Evolutionary conservation across 2,113 vertebrate genomes (phyloP).

Genomic region (Festucalex cinctus): DNA sequence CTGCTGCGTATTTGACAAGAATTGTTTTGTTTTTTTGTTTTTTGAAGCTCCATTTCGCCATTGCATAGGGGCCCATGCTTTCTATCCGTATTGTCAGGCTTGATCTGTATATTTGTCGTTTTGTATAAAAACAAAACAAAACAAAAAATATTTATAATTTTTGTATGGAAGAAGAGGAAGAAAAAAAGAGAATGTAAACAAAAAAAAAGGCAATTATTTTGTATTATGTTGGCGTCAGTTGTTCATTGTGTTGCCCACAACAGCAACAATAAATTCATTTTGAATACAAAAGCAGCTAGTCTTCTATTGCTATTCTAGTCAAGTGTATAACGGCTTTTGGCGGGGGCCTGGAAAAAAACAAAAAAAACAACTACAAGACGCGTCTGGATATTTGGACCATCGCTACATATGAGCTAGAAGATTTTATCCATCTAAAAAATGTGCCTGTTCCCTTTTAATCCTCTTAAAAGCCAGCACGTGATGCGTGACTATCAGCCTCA

Average conservation of each 20-base stretch:
- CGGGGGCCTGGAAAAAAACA: too few species aligned
- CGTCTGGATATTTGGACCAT: slow-evolving; percentile 6
- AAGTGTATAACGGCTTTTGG: slow-evolving; percentile 25
- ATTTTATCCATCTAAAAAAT: slow-evolving; percentile 22
- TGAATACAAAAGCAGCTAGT: slow-evolving; percentile 52
- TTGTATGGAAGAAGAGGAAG: slow-evolving; percentile 68
- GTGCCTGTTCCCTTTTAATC: slow-evolving; percentile 23
- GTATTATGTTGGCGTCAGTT: slow-evolving; percentile 72
- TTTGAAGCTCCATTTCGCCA: background rate
- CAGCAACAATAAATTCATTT: slow-evolving; percentile 74
- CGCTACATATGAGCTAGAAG: background rate
- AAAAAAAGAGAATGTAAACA: slow-evolving; percentile 29
- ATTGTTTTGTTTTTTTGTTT: background rate
- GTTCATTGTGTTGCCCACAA: slow-evolving; percentile 70
- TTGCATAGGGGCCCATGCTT: slow-evolving; percentile 26
- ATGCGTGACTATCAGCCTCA: background rate
- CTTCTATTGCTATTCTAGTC: slow-evolving; percentile 42
- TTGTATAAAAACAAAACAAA: slow-evolving; percentile 68
- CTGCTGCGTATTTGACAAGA: background rate
- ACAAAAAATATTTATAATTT: slow-evolving; percentile 79
- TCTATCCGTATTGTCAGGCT: slow-evolving; percentile 38
- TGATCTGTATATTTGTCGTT: slow-evolving; percentile 74
- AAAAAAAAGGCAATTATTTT: slow-evolving; percentile 65
- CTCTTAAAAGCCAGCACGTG: slow-evolving; percentile 1
- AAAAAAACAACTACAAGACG: background rate